Evolutionary conservation across 2,797 vertebrate species (phyloP).

Genomic region (Hylomyscus alleni): DNA sequence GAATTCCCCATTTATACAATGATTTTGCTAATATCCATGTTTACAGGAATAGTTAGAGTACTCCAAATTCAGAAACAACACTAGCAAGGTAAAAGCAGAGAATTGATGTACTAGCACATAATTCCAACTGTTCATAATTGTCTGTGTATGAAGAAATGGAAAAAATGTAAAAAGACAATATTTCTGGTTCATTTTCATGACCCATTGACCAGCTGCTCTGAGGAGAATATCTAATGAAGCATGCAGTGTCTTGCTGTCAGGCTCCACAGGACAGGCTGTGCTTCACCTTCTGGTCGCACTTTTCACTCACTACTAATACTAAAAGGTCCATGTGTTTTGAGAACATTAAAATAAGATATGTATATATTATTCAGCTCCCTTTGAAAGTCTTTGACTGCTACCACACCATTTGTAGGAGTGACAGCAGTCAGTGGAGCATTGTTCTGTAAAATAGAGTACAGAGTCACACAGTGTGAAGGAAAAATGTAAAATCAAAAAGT

Average conservation of each 20-base stretch:
- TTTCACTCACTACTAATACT: slow-evolving; percentile 72
- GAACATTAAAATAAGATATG: slow-evolving; percentile 80
- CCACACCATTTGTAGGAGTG: slow-evolving; percentile 81
- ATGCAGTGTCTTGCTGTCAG: slow-evolving; percentile 84
- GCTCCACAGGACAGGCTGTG: slow-evolving; percentile 78
- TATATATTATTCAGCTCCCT: slow-evolving; percentile 82
- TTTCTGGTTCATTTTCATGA: slow-evolving; percentile 88
- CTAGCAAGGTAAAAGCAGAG: slow-evolving; percentile 64
- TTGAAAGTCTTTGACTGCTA: slow-evolving; percentile 83
- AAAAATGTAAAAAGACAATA: slow-evolving; percentile 70
- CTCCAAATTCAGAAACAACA: slow-evolving; percentile 13
- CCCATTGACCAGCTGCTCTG: slow-evolving; percentile 88
- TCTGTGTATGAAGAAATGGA: slow-evolving; percentile 82
- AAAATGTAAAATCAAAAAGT: slow-evolving; percentile 86
- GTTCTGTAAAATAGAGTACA: slow-evolving; percentile 87
- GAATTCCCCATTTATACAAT: not conserved
- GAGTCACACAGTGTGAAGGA: slow-evolving; percentile 83
- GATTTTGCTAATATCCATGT: not conserved
- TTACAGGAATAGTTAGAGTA: too few relatives aligned
- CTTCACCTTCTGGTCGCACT: slow-evolving; percentile 84
- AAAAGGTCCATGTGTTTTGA: slow-evolving; percentile 79
- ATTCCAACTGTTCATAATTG: slow-evolving; percentile 83
- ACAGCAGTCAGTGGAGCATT: slow-evolving; percentile 84
- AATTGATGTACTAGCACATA: slow-evolving; percentile 63
- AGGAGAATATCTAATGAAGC: slow-evolving; percentile 89